A percentile compares a stretch with the other conserved stretches of the same genome.
These are phyloP conservation scores for Cheilosia soror DNA, from an alignment of 2,888 invertebrate genomes.

Conservation along the genomic window DNA sequence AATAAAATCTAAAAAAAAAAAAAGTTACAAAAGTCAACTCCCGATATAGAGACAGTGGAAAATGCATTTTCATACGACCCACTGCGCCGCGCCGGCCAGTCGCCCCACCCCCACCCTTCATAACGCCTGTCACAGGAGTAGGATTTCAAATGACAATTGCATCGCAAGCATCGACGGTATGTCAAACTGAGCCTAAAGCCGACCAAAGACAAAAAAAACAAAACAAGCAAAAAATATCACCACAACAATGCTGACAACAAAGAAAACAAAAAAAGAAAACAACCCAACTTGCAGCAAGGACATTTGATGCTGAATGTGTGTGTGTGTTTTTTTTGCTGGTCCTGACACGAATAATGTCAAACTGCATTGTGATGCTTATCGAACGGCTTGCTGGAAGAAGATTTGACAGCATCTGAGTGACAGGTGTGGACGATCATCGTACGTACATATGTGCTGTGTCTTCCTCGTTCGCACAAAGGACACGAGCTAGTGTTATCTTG, in stretches of 20 bases:
- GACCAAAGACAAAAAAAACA: conserved; percentile 26
- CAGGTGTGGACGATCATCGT: conserved; percentile 56
- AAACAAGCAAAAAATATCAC: conserved; percentile 42
- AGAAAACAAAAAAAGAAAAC: conserved; percentile 35
- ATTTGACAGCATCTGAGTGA: conserved; percentile 71
- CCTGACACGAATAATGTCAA: conserved; percentile 66
- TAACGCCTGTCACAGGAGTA: conserved; percentile 64
- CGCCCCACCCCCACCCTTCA: not conserved
- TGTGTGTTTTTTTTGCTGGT: conserved; percentile 33
- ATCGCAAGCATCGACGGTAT: conserved; percentile 72
- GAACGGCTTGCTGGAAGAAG: conserved; percentile 31
- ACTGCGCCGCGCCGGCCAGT: too few species aligned
- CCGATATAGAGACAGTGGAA: conserved; percentile 34
- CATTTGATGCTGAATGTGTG: conserved; percentile 1
- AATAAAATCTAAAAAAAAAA: conserved; percentile 40
- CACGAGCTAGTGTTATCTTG: conserved; percentile 4
- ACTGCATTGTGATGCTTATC: conserved; percentile 72
- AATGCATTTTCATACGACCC: conserved; percentile 56
- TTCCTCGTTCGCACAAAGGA: not conserved
- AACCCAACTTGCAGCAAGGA: conserved; percentile 53
- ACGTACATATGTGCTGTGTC: conserved; percentile 34
- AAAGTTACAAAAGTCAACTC: conserved; percentile 10
- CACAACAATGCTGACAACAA: conserved; percentile 64
- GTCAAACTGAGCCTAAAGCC: conserved; percentile 70
- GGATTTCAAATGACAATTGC: conserved; percentile 75